Conservation (phyloP, 1,140 invertebrate genomes). For the Drosophila pallidifrons region DNA sequence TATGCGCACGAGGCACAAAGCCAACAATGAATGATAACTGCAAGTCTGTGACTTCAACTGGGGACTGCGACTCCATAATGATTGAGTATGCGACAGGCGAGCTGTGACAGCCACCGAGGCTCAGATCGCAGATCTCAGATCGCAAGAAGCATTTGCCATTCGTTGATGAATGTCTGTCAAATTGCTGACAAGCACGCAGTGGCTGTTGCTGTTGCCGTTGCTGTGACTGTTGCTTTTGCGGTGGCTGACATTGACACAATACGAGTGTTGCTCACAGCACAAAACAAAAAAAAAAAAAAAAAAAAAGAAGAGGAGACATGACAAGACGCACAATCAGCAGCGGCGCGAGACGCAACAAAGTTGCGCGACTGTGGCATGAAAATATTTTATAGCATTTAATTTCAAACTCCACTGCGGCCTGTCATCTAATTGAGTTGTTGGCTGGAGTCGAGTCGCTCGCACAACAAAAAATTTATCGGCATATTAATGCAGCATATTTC, state of each 20-base stretch:
- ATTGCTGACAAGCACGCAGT: conserved; percentile 77
- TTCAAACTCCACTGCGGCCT: conserved; percentile 52
- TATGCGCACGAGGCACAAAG: conserved; percentile 74
- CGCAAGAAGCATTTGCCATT: conserved; percentile 20
- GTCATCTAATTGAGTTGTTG: conserved; percentile 82
- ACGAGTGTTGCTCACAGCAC: neutral
- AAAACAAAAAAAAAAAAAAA: neutral
- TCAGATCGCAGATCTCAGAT: conserved; percentile 12
- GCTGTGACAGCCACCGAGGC: conserved; percentile 55
- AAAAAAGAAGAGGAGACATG: neutral
- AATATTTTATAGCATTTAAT: conserved; percentile 80
- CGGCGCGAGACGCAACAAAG: conserved; percentile 50
- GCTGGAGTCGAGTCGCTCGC: conserved; percentile 37
- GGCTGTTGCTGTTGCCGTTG: conserved; percentile 29
- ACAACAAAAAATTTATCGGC: conserved; percentile 70
- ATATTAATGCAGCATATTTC: conserved; percentile 82
- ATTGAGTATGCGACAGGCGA: conserved; percentile 76
- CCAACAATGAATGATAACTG: conserved; percentile 53
- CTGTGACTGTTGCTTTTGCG: neutral
- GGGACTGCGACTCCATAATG: conserved; percentile 42
- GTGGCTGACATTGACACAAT: conserved; percentile 65
- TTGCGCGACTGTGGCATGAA: conserved; percentile 50
- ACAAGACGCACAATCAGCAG: neutral
- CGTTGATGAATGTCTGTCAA: conserved; percentile 80
- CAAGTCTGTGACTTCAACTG: conserved; percentile 10